Conservation (phyloP, 1,140 invertebrate genomes). For the Megathymus violae region DNA sequence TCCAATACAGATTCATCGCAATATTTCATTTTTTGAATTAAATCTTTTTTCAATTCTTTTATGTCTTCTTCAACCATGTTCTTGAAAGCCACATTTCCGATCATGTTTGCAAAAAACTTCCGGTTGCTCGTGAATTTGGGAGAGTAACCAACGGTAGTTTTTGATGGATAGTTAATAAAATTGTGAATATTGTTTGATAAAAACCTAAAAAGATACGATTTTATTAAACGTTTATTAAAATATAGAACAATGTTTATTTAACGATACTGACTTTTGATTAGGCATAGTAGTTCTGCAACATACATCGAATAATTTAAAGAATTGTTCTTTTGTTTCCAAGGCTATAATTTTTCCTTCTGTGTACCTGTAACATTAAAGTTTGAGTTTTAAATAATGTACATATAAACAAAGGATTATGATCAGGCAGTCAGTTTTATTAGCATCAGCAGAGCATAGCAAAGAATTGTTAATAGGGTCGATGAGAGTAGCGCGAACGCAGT, state of each 20-base stretch:
- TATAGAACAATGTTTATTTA: background rate
- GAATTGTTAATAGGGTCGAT: too few relatives aligned
- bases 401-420: too few relatives aligned
- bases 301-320: slow-evolving; percentile 34
- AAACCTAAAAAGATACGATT: slow-evolving; percentile 50
- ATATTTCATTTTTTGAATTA: slow-evolving; percentile 57
- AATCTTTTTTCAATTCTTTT: slow-evolving; percentile 44
- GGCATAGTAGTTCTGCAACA: slow-evolving; percentile 49
- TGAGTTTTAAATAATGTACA: too few relatives aligned
- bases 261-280: slow-evolving; percentile 49
- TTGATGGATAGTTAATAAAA: slow-evolving; percentile 59
- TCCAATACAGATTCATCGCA: slow-evolving; percentile 60
- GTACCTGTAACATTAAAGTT: slow-evolving; percentile 10
- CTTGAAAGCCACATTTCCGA: slow-evolving; percentile 55
- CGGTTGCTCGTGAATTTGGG: slow-evolving; percentile 63
- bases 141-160: slow-evolving; percentile 65
- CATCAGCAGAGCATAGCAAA: too few relatives aligned
- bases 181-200: slow-evolving; percentile 53
- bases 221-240: slow-evolving; percentile 8
- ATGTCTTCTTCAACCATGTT: slow-evolving; percentile 53
- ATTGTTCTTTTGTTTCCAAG: background rate
- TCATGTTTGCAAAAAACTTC: slow-evolving; percentile 69
- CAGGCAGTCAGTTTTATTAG: too few relatives aligned
- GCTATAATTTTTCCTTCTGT: slow-evolving; percentile 17
- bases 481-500: too few relatives aligned